Percentiles rank a stretch among this genome's conserved stretches.
These are phyloP conservation scores for Synergus umbraculus DNA, from an alignment of 2,888 invertebrate genomes.

Conservation along the genomic window DNA sequence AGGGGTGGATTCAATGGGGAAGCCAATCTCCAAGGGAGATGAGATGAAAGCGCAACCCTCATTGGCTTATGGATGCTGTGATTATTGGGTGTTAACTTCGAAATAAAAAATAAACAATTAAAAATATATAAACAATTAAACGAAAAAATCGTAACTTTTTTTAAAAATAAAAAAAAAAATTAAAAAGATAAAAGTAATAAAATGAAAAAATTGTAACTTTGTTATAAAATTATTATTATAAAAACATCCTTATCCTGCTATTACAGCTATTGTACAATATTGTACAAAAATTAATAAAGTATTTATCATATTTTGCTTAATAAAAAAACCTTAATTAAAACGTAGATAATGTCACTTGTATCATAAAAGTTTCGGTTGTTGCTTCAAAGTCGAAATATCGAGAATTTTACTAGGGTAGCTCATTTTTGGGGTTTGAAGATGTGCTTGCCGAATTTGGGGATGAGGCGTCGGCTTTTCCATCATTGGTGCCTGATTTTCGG, in stretches of 20 bases:
- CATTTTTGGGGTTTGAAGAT: conserved; percentile 60
- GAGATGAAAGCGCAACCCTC: conserved; percentile 4
- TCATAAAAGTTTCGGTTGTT: conserved; percentile 83
- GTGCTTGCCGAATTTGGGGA: conserved; percentile 50
- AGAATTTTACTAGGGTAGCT: conserved; percentile 80
- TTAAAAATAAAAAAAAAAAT: neutral
- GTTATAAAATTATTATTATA: neutral
- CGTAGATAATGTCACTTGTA: conserved; percentile 33
- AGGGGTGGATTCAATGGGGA: conserved; percentile 1
- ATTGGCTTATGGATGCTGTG: conserved; percentile 10
- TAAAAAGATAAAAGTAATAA: neutral
- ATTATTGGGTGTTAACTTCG: neutral
- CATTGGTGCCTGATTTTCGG: conserved; percentile 27
- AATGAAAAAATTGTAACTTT: neutral
- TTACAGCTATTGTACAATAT: conserved; percentile 1
- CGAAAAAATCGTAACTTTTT: neutral
- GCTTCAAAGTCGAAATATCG: conserved; percentile 84
- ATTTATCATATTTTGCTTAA: neutral
- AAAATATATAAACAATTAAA: neutral
- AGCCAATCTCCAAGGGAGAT: conserved; percentile 2
- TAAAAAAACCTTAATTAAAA: neutral
- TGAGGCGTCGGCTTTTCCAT: conserved; percentile 49
- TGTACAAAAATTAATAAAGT: conserved; percentile 5
- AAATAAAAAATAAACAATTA: neutral
- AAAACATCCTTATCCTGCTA: neutral